Evolutionary conservation across 2,113 vertebrate genomes (phyloP), one percentile per base, ranked within the genome.

Genomic region (Paratilapia polleni): DNA sequence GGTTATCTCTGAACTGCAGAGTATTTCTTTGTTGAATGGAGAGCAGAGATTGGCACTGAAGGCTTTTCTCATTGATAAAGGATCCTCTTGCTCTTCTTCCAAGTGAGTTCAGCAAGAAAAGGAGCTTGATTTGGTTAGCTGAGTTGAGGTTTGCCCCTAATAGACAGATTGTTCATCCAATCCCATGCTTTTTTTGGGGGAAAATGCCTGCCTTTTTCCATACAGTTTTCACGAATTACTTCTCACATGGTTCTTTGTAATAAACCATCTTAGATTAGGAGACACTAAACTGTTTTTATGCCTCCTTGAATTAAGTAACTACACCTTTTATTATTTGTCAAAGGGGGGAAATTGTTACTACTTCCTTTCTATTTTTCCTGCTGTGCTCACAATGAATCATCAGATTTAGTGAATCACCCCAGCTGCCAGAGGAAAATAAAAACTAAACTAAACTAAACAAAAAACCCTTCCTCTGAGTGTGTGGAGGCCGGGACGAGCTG

Each of bases 401-500:
- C 68, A 81, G 62, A 78, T 54, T 68, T n/a, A 15, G 77, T 79
- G 77, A 83, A 63, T 83, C 49, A 49, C 9, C 52, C 49, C 24
- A 26, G 38, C 17, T 17, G 26, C 17, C 22, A 41, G 43, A 22
- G 14, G n/a, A 26, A 60, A 24, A 66, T 36, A 2, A 38, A 47
- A 49, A 58, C 28, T 47, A 6, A 13, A 5, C 4, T 0, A 8
- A 54, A 54, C 17, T 4, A 56, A 31, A 59, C 4, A 83, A 64
- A 56, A 77, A 38, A 22, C 5, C 1, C 11, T 28, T 85, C 62
- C 20, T 77, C 11, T 79, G 54, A 73, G 77, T 78, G 85, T 41
- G 81, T 83, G 81, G 88, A 84, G 82, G 87, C 74, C 47, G 13
- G 77, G 87, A 81, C 78, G 26, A 56, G 80, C 47, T 6, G 77